Percentiles rank a stretch among this genome's conserved stretches.
These are phyloP conservation scores for Pantala flavescens DNA, from an alignment of 1,140 invertebrate species.

Conservation along the genomic window DNA sequence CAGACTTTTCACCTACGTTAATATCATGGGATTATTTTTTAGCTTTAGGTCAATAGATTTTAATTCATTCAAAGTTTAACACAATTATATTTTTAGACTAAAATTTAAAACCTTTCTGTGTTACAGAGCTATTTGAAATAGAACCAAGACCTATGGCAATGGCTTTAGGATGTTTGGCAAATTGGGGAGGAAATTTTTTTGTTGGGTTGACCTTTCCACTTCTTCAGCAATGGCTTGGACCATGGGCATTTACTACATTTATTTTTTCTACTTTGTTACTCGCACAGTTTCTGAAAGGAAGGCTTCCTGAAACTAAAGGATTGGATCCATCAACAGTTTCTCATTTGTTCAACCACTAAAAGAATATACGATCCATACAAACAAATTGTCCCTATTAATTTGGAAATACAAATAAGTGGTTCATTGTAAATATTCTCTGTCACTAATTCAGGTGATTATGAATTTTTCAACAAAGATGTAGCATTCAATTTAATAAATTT, in stretches of 20 bases:
- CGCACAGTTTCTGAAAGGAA: constrained; percentile 41
- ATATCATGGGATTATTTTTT: too few species aligned
- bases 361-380: too few species aligned
- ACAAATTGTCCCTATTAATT: too few species aligned
- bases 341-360: neutral
- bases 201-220: constrained; percentile 71
- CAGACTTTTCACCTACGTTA: too few species aligned
- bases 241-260: constrained; percentile 63
- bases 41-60: too few species aligned
- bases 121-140: constrained; percentile 74
- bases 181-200: constrained; percentile 85
- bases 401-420: too few species aligned
- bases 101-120: constrained; percentile 20
- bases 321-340: constrained; percentile 37
- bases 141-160: constrained; percentile 72
- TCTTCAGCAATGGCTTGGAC: constrained; percentile 48
- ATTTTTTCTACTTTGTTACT: constrained; percentile 45
- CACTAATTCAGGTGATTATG: too few species aligned
- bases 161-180: constrained; percentile 75
- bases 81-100: too few species aligned
- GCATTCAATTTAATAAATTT: too few species aligned
- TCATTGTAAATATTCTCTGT: too few species aligned
- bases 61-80: too few species aligned
- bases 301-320: constrained; percentile 60
- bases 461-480: too few species aligned